These are phyloP conservation scores for Brachymystax lenok DNA, from an alignment of 2,797 vertebrate genomes.

Conservation along the genomic window DNA sequence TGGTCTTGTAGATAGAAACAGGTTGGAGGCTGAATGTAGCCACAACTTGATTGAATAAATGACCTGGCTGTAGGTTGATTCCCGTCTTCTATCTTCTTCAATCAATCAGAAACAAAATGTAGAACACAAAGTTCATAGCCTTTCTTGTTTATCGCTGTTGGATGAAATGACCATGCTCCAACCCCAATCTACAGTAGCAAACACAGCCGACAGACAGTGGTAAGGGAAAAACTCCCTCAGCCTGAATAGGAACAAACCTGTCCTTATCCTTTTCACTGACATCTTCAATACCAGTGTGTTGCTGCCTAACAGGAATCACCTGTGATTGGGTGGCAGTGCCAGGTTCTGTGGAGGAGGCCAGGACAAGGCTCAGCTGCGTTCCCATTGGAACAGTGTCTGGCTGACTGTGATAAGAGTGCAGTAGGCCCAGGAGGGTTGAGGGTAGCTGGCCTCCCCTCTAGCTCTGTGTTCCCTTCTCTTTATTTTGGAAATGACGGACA, in stretches of 20 bases:
- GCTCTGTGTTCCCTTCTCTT: conserved; percentile 17
- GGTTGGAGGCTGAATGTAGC: no score
- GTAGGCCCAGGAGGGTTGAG: neutral
- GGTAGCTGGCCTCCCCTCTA: neutral
- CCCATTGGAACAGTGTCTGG: conserved; percentile 33
- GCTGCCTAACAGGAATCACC: conserved; percentile 29
- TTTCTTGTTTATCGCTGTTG: neutral
- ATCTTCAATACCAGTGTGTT: conserved; percentile 7
- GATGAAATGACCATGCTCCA: neutral
- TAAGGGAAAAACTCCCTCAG: conserved; percentile 3
- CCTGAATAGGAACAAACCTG: conserved; percentile 24
- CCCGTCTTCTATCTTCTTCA: neutral
- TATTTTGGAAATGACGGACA: conserved; percentile 38
- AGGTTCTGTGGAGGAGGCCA: conserved; percentile 25
- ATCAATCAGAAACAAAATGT: neutral
- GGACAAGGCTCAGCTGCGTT: conserved; percentile 30
- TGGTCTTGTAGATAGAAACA: neutral
- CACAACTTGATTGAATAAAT: neutral
- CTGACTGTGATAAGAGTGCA: conserved; percentile 43
- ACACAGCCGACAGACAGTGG: neutral
- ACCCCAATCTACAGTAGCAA: neutral
- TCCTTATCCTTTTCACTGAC: conserved; percentile 25
- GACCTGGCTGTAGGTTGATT: neutral
- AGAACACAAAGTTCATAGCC: neutral
- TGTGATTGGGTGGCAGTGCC: conserved; percentile 11